Base-by-base conservation (phyloP, 2,797 vertebrate species). In the Sciaenops ocellatus region DNA sequence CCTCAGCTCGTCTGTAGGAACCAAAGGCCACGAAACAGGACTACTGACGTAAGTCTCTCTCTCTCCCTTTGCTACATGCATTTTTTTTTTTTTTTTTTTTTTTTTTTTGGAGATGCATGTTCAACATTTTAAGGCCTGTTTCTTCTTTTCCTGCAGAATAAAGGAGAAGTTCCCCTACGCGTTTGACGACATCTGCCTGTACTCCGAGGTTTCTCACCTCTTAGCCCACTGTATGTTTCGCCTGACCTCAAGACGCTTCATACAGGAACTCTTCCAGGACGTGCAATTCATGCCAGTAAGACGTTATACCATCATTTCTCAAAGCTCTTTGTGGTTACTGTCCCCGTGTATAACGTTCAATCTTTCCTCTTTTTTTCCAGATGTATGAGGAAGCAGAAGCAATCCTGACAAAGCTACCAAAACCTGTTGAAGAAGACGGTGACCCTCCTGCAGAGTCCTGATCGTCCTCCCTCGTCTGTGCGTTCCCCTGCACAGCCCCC, bases 81-180 rank as follows among this genome's bases (percentile, higher is more conserved):
- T 38, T 26, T 2, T 26, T 26, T 9, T 38, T 38, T 42, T 56
- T 38, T 24, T 38, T 38, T 42, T 56, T 38, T 26, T 2, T 26
- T 26, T 9, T 38, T 38, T 42, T 56, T 38, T 24, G 16, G 2
- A 57, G 22, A 51, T 38, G 6, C 1, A 7, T 9, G 2, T 30
- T 42, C 3, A 30, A 3, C 1, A 28, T 7, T 5, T 26, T 4
- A 28, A 48, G 6, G 13, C 3, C 2, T 16, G 38, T 59, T 2
- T 73, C 9, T 77, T 3, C 5, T 48, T 24, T 55, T 7, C 50
- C 54, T 73, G 44, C 76, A 99, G 98, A 91, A 99, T 99, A 93
- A 99, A 99, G 87, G 98, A 99, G 93, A 99, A 99, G 89, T 99
- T 99, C 82, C 97, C 98, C 0, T 98, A 99, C 76, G 98, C 98